phyloP scores from a whole-genome alignment of 2,113 vertebrate species.

The Psephotus haematonotus region DNA sequence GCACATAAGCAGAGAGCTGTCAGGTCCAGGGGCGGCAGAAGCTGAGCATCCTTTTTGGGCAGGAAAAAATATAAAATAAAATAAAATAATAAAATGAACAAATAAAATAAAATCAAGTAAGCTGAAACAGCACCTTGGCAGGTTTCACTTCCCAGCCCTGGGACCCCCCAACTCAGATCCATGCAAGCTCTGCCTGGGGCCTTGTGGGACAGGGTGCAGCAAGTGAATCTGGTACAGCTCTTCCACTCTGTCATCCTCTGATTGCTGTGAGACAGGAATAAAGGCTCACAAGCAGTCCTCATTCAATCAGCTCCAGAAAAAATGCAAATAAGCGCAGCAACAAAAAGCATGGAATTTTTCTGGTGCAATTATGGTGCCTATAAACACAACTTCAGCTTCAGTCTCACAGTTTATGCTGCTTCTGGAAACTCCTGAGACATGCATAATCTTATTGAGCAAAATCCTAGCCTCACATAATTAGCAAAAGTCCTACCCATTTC shows the following conservation, averaged over 20 bases:
- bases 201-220: neutral
- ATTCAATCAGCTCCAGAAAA: constrained; percentile 15
- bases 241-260: constrained; percentile 3
- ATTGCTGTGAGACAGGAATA: neutral
- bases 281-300: neutral
- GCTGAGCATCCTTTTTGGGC: neutral
- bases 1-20: neutral
- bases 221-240: constrained; percentile 2
- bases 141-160: neutral
- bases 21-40: neutral
- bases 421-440: constrained; percentile 17
- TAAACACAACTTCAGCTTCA: neutral
- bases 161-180: neutral
- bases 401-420: neutral
- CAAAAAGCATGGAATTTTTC: neutral
- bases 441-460: constrained; percentile 10
- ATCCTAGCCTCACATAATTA: neutral
- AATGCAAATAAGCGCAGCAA: constrained; percentile 26
- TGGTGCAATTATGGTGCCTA: neutral
- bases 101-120: neutral
- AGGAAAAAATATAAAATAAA: neutral
- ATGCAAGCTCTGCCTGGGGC: neutral
- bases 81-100: neutral
- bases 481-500: neutral
- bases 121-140: neutral